Evolutionary conservation across 2,113 vertebrate genomes (phyloP), one percentile per base, ranked within the genome.

Genomic region (Peromyscus leucopus): DNA sequence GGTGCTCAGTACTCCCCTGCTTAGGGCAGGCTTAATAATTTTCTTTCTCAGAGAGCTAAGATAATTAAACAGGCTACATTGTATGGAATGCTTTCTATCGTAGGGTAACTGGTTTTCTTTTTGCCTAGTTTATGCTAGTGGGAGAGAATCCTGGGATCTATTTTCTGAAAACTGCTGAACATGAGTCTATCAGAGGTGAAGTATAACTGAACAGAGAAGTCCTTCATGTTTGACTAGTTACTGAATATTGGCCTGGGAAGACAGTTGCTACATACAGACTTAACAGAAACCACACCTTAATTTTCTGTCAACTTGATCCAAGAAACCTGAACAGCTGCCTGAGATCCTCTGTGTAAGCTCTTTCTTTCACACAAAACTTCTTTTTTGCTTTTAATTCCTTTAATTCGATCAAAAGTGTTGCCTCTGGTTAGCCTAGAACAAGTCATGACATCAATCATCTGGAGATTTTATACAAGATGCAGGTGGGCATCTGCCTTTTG

Each of bases 341-440:
- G 63, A 31, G 88, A 90, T 42, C 13, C 2, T 91, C 57, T 83
- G 31, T 89, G 39, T n/a, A n/a, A 90, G 51, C 8, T 75, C 21
- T 36, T 74, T n/a, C 26, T 92, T 51, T 95, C 61, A 19, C 46
- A 51, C 31, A 71, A 86, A 92, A 78, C 80, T 63, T 93, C 13
- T 51, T 51, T 78, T 95, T 92, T 90, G 48, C 39, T 96, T 88
- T 31, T 74, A 79, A 72, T 96, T 94, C 22, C 72, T 92, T 92
- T 90, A 95, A 83, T 95, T 96, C 24, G 33, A 59, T 89, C 51
- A 79, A 89, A 95, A 31, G 4, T 1, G 16, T 79, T 63, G 8
- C 42, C 39, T 80, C 76, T 59, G 51, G 67, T 82, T 96, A n/a
- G 84, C 55, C 74, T 78, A 61, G 87, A 89, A 63, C 31, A 83